These are phyloP conservation scores for Aphelenchoides besseyi DNA, from an alignment of 1,140 invertebrate genomes.

Conservation along the genomic window DNA sequence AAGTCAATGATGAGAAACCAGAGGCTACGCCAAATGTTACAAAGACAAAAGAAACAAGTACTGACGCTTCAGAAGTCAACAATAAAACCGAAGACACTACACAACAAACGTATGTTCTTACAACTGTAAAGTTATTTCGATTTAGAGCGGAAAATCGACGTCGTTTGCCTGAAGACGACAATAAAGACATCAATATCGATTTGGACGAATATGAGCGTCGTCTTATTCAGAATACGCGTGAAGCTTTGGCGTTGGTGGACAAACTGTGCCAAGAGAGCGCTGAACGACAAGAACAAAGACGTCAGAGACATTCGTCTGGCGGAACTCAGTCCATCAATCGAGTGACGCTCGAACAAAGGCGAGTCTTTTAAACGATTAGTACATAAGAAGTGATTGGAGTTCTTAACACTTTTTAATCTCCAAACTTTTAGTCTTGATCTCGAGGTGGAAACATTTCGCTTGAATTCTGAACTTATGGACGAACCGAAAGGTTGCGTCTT, in stretches of 20 bases:
- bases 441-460: constrained; percentile 28
- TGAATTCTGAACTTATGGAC: constrained; percentile 20
- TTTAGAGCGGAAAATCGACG: too few species aligned
- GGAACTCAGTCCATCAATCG: neutral
- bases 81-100: too few species aligned
- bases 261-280: constrained; percentile 26
- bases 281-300: constrained; percentile 16
- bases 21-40: too few species aligned
- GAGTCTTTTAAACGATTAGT: neutral
- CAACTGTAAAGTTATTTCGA: too few species aligned
- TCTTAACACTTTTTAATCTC: neutral
- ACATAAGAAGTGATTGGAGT: neutral
- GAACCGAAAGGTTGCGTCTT: constrained; percentile 25
- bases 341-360: neutral
- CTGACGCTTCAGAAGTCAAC: too few species aligned
- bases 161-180: neutral
- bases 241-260: constrained; percentile 36
- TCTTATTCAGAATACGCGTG: constrained; percentile 31
- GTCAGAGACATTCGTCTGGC: neutral
- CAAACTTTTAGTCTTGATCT: constrained; percentile 13
- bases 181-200: neutral
- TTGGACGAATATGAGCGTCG: constrained; percentile 37
- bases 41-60: too few species aligned
- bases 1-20: constrained; percentile 7
- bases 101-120: too few species aligned